Evolutionary conservation across 2,888 invertebrate species (phyloP), one percentile per base, ranked within the genome.

Genomic region (Thumatha senex): DNA sequence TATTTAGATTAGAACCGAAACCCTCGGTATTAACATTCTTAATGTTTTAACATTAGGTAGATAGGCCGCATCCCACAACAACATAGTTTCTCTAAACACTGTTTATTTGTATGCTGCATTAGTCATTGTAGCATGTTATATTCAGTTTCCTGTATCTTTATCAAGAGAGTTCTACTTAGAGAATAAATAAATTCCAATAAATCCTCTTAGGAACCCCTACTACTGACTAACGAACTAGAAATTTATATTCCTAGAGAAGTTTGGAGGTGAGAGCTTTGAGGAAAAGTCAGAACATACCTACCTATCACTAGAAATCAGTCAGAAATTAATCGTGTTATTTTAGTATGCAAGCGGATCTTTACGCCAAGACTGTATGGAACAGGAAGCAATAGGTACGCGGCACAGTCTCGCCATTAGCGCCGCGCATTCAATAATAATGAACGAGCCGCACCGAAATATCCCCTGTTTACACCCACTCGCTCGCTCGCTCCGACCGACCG

Each of bases 391-490:
- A 35, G 40, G 15, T 12, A n/a, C 12, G n/a, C 35, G 35, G 1
- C 33, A 24, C 18, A 40, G 50, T 30, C 36, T 74, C 74, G 75
- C 80, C 82, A 88, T 88, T 89, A 89, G 87, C 88, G 86, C 86
- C 85, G 83, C 81, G 86, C 88, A 88, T 90, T 89, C 88, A 89
- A 89, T 88, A 89, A 89, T 89, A 90, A 91, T 87, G 89, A 89
- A 89, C 87, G 87, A 89, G 86, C 84, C 83, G 82, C 88, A 89
- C 89, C 86, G 80, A 90, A 90, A 90, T 89, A 89, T 89, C 86
- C 86, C 86, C 89, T 89, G 90, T 89, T 89, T 90, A 90, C 89
- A 90, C 89, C 89, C 90, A 90, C 90, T 88, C 89, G 88, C 78
- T 78, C 81, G 78, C 85, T 82, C 83, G 74, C 74, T 71, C 87